Evolutionary conservation across 2,888 invertebrate genomes (phyloP).

Genomic region (Caenorhabditis macrosperma): DNA sequence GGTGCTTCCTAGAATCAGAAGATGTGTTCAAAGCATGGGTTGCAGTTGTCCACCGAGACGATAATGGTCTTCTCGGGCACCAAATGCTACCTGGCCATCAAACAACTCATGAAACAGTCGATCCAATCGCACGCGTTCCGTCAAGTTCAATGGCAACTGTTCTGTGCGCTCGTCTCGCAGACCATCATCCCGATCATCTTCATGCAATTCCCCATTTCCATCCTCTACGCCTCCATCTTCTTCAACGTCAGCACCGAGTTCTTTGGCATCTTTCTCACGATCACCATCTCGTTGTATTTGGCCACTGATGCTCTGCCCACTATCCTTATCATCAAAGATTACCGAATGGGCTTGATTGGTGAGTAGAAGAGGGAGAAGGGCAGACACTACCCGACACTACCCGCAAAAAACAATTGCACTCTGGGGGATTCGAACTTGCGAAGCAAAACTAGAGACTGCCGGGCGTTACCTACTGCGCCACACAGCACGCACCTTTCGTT

Average conservation of each 20-base stretch:
- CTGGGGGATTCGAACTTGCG: too few relatives aligned
- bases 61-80: conserved; percentile 18
- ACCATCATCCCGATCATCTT: conserved; percentile 34
- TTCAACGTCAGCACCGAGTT: background rate
- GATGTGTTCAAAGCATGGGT: too few relatives aligned
- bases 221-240: conserved; percentile 4
- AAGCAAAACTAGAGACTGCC: too few relatives aligned
- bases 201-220: conserved; percentile 25
- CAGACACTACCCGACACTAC: too few relatives aligned
- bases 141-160: conserved; percentile 34
- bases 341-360: conserved; percentile 22
- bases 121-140: conserved; percentile 19
- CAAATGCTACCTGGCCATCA: conserved; percentile 22
- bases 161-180: conserved; percentile 29
- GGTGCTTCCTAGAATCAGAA: too few relatives aligned
- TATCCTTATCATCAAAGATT: conserved; percentile 36
- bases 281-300: conserved; percentile 24
- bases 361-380: too few relatives aligned
- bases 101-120: conserved; percentile 1
- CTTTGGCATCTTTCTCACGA: conserved; percentile 14
- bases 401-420: too few relatives aligned
- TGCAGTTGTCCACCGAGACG: conserved; percentile 9
- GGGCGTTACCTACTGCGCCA: too few relatives aligned
- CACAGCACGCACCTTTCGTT: too few relatives aligned
- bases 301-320: conserved; percentile 34